Base-by-base conservation (phyloP, 1,140 invertebrate species). In the Musca vetustissima region DNA sequence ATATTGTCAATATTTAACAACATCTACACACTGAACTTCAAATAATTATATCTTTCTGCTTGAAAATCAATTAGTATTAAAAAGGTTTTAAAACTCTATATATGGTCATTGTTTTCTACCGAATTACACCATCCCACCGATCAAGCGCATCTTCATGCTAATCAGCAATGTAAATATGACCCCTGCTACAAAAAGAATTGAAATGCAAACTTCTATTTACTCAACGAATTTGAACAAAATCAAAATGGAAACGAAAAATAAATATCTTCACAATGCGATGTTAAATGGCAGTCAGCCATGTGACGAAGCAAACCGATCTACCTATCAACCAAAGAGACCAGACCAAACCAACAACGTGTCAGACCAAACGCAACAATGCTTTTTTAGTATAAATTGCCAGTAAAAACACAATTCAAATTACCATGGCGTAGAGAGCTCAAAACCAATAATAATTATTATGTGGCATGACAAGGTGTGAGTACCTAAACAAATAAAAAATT, bases 311-410 rank as follows among this genome's bases (percentile, higher is more conserved):
- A 32, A n/a, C n/a, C n/a, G n/a, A n/a, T n/a, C n/a, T n/a, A n/a
- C n/a, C n/a, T n/a, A n/a, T n/a, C n/a, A n/a, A n/a, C n/a, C n/a
- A n/a, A n/a, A n/a, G n/a, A n/a, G n/a, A n/a, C 28, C 4, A 32
- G 28, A 32, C 3, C 28, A 32, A 32, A 32, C 28, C 28, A 55
- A 24, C 25, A 59, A 59, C 55, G 55, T 59, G 55, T 59, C 25
- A 59, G 28, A 59, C 55, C 28, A 17, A 28, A 59, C 55, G 55
- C 55, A 59, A 59, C 55, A 59, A 59, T 59, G 55, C 17, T 19
- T 59, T n/a, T n/a, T 32, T 59, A 28, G 55, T 17, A 17, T 19
- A 19, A 19, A 19, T 52, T 8, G 55, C 8, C 14, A 59, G 25
- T 32, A 32, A n/a, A n/a, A 59, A 59, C 25, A 28, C 25, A 28